These are phyloP conservation scores for Tethya wilhelma DNA, from an alignment of 37 sponge, comb jelly and placozoan species.

Conservation along the genomic window DNA sequence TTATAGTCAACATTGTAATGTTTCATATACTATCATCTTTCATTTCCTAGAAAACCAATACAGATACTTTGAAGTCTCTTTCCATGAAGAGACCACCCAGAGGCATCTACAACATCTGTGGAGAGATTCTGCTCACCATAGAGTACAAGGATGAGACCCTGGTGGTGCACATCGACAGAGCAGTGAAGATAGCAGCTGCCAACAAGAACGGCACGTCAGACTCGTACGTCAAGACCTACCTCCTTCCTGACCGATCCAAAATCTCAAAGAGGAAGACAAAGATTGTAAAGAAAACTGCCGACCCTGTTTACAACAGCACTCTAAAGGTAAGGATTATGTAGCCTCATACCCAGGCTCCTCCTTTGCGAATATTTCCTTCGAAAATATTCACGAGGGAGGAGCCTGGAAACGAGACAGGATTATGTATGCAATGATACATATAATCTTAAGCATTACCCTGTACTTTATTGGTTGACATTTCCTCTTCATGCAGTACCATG, in stretches of 20 bases:
- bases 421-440: not conserved
- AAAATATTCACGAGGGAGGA: too few relatives aligned
- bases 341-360: too few relatives aligned
- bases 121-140: conserved; percentile 46
- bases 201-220: conserved; percentile 41
- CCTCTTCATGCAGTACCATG: conserved; percentile 3
- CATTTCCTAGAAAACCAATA: too few relatives aligned
- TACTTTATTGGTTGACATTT: not conserved
- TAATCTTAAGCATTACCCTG: not conserved
- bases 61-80: too few relatives aligned
- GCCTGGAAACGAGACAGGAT: too few relatives aligned
- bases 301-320: conserved; percentile 52
- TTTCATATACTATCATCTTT: too few relatives aligned
- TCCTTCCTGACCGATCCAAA: conserved; percentile 62
- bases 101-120: conserved; percentile 60
- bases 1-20: too few relatives aligned
- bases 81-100: conserved; percentile 19
- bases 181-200: conserved; percentile 51
- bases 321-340: conserved; percentile 42
- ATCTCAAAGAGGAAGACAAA: conserved; percentile 60
- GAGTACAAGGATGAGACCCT: conserved; percentile 37
- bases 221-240: conserved; percentile 71
- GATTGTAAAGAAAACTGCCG: conserved; percentile 31
- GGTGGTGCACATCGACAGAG: conserved; percentile 36
- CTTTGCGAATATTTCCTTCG: too few relatives aligned